Evolutionary conservation across 2,797 vertebrate species (phyloP), one percentile per base, ranked within the genome.

Genomic region (Sternarchorhynchus goeldii): DNA sequence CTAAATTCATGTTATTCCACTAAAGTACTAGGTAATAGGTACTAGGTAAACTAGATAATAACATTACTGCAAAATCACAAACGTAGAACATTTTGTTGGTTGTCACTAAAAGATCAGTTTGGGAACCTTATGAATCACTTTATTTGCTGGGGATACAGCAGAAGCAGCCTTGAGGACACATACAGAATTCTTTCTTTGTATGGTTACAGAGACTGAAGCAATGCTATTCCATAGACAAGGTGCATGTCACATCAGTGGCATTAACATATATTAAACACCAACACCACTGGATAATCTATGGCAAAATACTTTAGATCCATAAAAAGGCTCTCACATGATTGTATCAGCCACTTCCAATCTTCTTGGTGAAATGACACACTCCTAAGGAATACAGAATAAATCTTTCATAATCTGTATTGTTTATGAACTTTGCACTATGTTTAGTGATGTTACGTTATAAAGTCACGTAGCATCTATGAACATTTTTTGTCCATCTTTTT

Each of bases 281-380:
- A 39, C 59, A 71, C 4, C 45, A 62, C 25, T 57, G 36, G 25
- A 76, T 65, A 45, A 76, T 70, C 63, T 34, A 57, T 60, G 55
- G 68, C 63, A 45, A 29, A 73, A 64, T 57, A 34, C 41, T 63
- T 62, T 45, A 71, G 25, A 17, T 14, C n/a, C 45, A 20, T 16
- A 58, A 3, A 74, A 58, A 65, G 45, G 29, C 29, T 58, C 21
- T 72, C 18, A 75, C 65, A 60, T 60, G 2, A 70, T 73, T 17
- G 57, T 63, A 64, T 77, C 8, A 59, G 62, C 75, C 60, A 45
- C 17, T 21, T 77, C 12, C 29, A 32, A 18, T 25, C 18, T 67
- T 78, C 20, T 66, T 58, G 20, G 36, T 64, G 12, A 77, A 77
- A 67, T 20, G 18, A 66, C 73, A 58, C 12, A 71, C 68, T 41